phyloP scores from a whole-genome alignment of 2,113 vertebrate species.

The Paratilapia polleni region DNA sequence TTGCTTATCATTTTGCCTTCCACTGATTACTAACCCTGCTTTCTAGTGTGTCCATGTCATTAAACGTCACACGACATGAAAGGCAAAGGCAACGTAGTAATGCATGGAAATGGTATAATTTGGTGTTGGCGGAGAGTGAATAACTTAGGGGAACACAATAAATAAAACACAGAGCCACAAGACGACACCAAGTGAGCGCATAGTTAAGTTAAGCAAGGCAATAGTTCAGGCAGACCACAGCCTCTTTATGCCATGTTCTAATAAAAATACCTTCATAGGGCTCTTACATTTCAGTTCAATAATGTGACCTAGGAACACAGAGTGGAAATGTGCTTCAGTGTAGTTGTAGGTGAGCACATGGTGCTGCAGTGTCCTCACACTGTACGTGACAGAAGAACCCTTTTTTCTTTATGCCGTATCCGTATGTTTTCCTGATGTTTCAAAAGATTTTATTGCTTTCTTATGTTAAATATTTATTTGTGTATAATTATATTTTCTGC shows the following conservation, averaged over 20 bases:
- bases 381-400: not conserved
- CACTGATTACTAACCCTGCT: too few species aligned
- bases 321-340: not conserved
- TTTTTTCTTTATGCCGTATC: not conserved
- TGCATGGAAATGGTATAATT: too few species aligned
- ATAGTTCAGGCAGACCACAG: not conserved
- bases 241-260: not conserved
- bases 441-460: not conserved
- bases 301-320: not conserved
- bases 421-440: not conserved
- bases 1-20: too few species aligned
- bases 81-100: too few species aligned
- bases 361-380: too few species aligned
- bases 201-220: not conserved
- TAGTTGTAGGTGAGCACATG: not conserved
- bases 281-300: not conserved
- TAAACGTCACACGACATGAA: too few species aligned
- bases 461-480: not conserved
- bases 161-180: too few species aligned
- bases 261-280: not conserved
- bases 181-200: too few species aligned
- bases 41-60: too few species aligned
- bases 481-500: not conserved
- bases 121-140: too few species aligned
- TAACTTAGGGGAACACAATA: too few species aligned